phyloP scores from a whole-genome alignment of 2,888 invertebrate genomes.

The Hoplodrina blanda region DNA sequence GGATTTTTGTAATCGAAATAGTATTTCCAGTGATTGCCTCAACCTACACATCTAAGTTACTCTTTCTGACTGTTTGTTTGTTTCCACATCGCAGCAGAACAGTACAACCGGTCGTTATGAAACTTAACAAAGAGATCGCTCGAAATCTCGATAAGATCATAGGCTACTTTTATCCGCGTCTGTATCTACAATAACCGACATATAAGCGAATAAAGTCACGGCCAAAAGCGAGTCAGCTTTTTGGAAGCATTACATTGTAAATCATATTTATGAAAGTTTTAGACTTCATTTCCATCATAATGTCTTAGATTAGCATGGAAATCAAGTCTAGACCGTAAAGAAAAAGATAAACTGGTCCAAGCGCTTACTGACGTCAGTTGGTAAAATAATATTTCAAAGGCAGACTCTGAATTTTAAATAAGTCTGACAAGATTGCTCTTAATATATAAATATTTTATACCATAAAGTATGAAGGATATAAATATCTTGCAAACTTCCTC shows the following conservation, averaged over 20 bases:
- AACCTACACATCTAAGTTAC: no score
- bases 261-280: constrained; percentile 45
- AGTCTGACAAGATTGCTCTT: constrained; percentile 46
- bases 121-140: not conserved
- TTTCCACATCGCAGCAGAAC: no score
- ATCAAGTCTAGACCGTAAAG: constrained; percentile 40
- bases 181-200: not conserved
- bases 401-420: constrained; percentile 54
- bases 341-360: constrained; percentile 48
- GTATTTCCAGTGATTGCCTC: no score
- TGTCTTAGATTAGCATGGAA: constrained; percentile 42
- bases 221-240: constrained; percentile 1
- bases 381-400: constrained; percentile 49
- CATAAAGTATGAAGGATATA: constrained; percentile 42
- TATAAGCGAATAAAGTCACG: not conserved
- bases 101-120: no score
- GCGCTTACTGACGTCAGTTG: constrained; percentile 41
- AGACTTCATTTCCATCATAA: constrained; percentile 46
- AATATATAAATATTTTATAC: constrained; percentile 59
- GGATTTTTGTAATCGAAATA: no score
- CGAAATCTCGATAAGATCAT: not conserved
- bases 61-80: no score
- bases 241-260: constrained; percentile 26
- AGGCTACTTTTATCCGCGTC: no score
- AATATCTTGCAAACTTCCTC: constrained; percentile 44